Percentiles rank a stretch among this genome's conserved stretches.
Evolutionary conservation across 2,113 vertebrate genomes (phyloP).

Genomic region (rat (Rattus norvegicus)): DNA sequence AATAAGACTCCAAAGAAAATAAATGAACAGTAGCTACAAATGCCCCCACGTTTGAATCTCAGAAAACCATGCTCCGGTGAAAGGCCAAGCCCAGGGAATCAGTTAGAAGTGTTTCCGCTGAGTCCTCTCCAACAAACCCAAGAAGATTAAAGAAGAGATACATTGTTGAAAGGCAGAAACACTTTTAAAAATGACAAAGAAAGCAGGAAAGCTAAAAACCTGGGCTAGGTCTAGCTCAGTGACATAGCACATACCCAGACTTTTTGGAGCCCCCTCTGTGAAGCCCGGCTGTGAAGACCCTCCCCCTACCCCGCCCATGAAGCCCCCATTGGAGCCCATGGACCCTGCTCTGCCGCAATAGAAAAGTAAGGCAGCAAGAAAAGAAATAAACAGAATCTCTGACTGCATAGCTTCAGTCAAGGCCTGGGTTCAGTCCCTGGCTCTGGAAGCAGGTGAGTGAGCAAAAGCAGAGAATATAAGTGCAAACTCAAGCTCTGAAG

Average conservation of each 20-base stretch:
- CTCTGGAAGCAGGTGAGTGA: background rate
- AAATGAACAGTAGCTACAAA: background rate
- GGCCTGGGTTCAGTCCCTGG: background rate
- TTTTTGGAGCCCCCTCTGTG: background rate
- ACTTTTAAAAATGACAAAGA: background rate
- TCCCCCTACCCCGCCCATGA: fast-evolving
- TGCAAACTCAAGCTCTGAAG: background rate
- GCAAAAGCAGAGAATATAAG: background rate
- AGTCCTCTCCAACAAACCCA: background rate
- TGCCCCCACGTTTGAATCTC: background rate
- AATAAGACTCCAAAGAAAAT: slow-evolving; percentile 30
- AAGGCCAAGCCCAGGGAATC: slow-evolving; percentile 6
- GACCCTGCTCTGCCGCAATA: too few species aligned
- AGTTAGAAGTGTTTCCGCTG: background rate
- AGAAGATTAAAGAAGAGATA: background rate
- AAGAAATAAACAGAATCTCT: background rate
- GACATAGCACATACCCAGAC: too few species aligned
- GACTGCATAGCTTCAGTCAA: background rate
- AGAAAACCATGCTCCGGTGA: slow-evolving; percentile 6
- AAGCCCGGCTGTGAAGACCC: too few species aligned
- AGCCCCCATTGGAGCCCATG: background rate
- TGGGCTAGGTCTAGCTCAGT: background rate
- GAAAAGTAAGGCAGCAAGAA: background rate
- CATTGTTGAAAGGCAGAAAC: background rate
- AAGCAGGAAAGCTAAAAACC: background rate